A percentile compares a stretch with the other conserved stretches of the same genome.
Conservation (phyloP, 92 coral and sea anemone genomes). For the Epizoanthus stellaris region DNA sequence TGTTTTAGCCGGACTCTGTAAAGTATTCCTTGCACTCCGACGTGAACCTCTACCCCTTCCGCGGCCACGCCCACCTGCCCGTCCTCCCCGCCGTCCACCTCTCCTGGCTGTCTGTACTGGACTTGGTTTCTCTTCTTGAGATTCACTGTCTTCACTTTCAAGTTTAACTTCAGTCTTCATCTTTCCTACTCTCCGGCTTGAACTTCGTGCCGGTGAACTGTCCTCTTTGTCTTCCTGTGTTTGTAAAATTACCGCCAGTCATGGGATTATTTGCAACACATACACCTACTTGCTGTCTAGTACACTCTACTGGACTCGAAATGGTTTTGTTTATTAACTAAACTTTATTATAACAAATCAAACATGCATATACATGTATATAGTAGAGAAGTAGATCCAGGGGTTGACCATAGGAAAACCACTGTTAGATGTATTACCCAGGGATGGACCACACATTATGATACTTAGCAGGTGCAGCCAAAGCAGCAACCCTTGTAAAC, state of each 20-base stretch:
- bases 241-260: background rate
- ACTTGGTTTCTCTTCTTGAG: constrained; percentile 52
- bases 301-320: no score
- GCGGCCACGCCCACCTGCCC: constrained; percentile 72
- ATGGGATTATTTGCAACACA: background rate
- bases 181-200: background rate
- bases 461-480: no score
- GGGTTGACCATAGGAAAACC: no score
- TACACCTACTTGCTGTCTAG: no score
- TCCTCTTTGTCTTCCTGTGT: constrained; percentile 24
- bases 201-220: background rate
- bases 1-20: constrained; percentile 39
- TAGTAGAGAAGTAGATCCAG: no score
- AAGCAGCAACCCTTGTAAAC: no score
- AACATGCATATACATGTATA: no score
- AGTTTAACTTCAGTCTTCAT: background rate
- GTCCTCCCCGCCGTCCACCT: constrained; percentile 48
- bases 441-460: no score
- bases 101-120: constrained; percentile 61
- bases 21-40: constrained; percentile 50
- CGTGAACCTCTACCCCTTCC: constrained; percentile 84
- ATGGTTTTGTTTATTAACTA: no score
- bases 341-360: no score
- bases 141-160: constrained; percentile 28
- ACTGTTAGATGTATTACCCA: no score